Evolutionary conservation across 2,888 invertebrate genomes (phyloP).

Genomic region (Heteropelma amictum): DNA sequence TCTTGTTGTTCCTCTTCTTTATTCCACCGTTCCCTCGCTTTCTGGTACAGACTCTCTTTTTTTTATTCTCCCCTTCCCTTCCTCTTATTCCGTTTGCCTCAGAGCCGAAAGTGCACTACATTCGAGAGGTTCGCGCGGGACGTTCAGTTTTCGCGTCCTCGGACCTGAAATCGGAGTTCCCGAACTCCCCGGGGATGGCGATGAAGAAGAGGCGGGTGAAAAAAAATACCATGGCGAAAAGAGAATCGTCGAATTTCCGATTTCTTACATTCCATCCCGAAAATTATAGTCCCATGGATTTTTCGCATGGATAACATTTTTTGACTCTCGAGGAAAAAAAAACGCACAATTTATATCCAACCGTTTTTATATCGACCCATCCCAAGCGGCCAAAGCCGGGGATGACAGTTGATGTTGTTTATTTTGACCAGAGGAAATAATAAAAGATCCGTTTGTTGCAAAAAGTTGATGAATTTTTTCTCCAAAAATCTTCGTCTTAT

Average conservation of each 20-base stretch:
- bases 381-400: too few species aligned
- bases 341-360: too few species aligned
- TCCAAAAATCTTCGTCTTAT: too few species aligned
- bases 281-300: too few species aligned
- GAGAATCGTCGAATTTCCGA: slow-evolving; percentile 24
- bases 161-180: slow-evolving; percentile 41
- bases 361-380: too few species aligned
- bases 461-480: too few species aligned
- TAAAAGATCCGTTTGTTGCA: too few species aligned
- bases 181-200: slow-evolving; percentile 24
- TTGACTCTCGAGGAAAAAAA: too few species aligned
- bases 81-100: neutral
- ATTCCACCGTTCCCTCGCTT: slow-evolving; percentile 6
- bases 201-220: slow-evolving; percentile 18
- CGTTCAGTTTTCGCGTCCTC: slow-evolving; percentile 52
- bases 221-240: neutral
- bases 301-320: too few species aligned
- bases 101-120: slow-evolving; percentile 39
- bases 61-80: slow-evolving; percentile 7
- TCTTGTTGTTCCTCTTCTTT: slow-evolving; percentile 27
- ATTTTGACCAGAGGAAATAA: too few species aligned
- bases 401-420: too few species aligned
- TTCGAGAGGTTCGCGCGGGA: slow-evolving; percentile 50
- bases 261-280: neutral
- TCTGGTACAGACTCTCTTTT: neutral